Evolutionary conservation across 2,113 vertebrate species (phyloP).

Genomic region (Gallinago jamesoni): DNA sequence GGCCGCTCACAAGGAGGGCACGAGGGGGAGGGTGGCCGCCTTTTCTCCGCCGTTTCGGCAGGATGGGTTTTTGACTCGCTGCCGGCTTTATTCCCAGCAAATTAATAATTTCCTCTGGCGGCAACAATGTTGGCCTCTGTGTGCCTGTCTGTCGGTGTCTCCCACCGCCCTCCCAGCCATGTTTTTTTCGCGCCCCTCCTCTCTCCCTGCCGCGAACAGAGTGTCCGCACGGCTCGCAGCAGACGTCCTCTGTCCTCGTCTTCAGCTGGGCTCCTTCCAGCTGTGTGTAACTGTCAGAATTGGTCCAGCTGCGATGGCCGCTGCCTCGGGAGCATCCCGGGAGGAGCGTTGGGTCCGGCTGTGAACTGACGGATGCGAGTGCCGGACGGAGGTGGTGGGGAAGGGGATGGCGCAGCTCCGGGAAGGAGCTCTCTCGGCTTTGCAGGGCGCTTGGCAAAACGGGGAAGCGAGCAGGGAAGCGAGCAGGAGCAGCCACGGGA

Average conservation of each 20-base stretch:
- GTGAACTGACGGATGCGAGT: background rate
- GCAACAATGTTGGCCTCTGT: background rate
- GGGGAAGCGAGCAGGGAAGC: background rate
- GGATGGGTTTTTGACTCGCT: background rate
- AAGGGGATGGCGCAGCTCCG: background rate
- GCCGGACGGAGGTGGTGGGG: background rate
- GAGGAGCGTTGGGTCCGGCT: background rate
- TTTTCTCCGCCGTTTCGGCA: background rate
- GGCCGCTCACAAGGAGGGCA: background rate
- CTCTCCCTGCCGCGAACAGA: background rate
- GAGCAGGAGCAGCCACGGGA: background rate
- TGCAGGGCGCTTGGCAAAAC: background rate
- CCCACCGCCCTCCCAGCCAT: background rate
- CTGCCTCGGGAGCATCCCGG: background rate
- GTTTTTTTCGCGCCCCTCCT: background rate
- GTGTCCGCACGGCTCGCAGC: rapidly evolving
- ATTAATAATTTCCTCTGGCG: conserved; percentile 54
- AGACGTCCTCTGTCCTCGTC: background rate
- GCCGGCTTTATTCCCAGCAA: conserved; percentile 42
- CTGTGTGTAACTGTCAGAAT: background rate
- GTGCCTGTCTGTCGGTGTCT: background rate
- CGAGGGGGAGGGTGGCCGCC: background rate
- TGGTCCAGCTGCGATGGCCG: background rate
- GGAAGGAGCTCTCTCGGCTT: background rate
- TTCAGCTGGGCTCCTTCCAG: conserved; percentile 36